phyloP scores from a whole-genome alignment of 2,888 invertebrate genomes.

The Cheilosia grossa region DNA sequence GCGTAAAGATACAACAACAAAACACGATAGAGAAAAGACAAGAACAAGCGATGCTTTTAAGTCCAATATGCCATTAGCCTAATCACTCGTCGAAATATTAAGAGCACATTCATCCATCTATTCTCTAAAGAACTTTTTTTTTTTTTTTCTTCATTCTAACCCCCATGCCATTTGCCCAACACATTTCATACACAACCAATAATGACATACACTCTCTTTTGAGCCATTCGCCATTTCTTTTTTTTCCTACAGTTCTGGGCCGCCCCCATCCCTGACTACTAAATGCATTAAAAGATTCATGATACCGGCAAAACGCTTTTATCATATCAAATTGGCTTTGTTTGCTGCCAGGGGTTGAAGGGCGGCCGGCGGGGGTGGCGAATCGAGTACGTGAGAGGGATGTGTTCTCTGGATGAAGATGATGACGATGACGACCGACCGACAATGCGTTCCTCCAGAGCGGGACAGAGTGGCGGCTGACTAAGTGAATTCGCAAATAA shows the following conservation, averaged over 20 bases:
- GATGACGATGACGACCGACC: slow-evolving; percentile 30
- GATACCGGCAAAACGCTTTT: slow-evolving; percentile 78
- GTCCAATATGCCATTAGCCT: slow-evolving; percentile 77
- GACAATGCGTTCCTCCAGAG: slow-evolving; percentile 18
- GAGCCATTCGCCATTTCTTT: slow-evolving; percentile 54
- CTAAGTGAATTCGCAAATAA: slow-evolving; percentile 74
- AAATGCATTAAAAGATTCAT: slow-evolving; percentile 78
- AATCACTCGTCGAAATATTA: slow-evolving; percentile 77
- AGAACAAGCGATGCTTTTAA: slow-evolving; percentile 72
- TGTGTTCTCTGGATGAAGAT: slow-evolving; percentile 20
- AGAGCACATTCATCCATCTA: slow-evolving; percentile 75
- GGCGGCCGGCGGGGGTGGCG: slow-evolving; percentile 3
- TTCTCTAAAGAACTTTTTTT: slow-evolving; percentile 64
- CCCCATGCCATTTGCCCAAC: slow-evolving; percentile 36
- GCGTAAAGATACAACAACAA: slow-evolving; percentile 19
- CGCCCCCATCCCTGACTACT: slow-evolving; percentile 73
- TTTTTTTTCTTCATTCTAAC: slow-evolving; percentile 5
- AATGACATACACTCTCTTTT: slow-evolving; percentile 59
- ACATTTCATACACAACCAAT: slow-evolving; percentile 39
- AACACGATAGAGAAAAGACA: slow-evolving; percentile 38
- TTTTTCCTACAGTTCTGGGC: slow-evolving; percentile 57
- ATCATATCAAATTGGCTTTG: slow-evolving; percentile 78
- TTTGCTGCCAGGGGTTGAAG: slow-evolving; percentile 64
- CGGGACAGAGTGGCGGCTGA: slow-evolving; percentile 43
- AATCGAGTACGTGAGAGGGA: slow-evolving; percentile 49